Evolutionary conservation across 2,888 invertebrate genomes (phyloP).

Genomic region (Ophion ellenae): DNA sequence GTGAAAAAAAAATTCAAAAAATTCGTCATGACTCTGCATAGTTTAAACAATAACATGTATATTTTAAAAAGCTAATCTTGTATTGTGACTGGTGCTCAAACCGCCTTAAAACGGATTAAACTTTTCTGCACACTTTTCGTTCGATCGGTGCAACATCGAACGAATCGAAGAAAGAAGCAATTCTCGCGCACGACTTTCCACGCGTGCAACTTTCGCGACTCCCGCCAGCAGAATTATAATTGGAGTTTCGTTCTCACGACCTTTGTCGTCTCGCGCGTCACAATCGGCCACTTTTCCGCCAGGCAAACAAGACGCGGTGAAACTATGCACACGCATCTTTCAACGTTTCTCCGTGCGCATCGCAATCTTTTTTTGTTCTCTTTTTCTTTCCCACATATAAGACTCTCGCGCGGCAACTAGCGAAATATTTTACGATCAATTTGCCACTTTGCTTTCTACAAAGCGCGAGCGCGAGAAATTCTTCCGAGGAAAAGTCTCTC

Average conservation of each 20-base stretch:
- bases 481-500: slow-evolving; percentile 23
- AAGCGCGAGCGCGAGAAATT: slow-evolving; percentile 20
- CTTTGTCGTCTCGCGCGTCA: slow-evolving; percentile 69
- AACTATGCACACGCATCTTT: slow-evolving; percentile 48
- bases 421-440: slow-evolving; percentile 39
- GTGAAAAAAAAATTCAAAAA: no score
- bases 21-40: no score
- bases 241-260: slow-evolving; percentile 75
- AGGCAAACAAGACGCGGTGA: slow-evolving; percentile 37
- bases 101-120: not conserved
- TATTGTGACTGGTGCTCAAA: no score
- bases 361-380: slow-evolving; percentile 6
- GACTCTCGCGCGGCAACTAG: not conserved
- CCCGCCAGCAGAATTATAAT: slow-evolving; percentile 68
- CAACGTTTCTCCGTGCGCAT: slow-evolving; percentile 2
- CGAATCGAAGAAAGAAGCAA: slow-evolving; percentile 24
- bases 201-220: slow-evolving; percentile 66
- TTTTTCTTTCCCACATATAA: slow-evolving; percentile 1
- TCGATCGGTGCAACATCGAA: not conserved
- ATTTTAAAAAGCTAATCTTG: no score
- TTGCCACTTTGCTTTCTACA: slow-evolving; percentile 22
- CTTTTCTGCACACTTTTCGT: not conserved
- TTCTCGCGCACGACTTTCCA: slow-evolving; percentile 66
- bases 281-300: slow-evolving; percentile 63
- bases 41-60: no score